These are phyloP conservation scores for Morelia viridis DNA, from an alignment of 2,797 vertebrate genomes.

Conservation along the genomic window DNA sequence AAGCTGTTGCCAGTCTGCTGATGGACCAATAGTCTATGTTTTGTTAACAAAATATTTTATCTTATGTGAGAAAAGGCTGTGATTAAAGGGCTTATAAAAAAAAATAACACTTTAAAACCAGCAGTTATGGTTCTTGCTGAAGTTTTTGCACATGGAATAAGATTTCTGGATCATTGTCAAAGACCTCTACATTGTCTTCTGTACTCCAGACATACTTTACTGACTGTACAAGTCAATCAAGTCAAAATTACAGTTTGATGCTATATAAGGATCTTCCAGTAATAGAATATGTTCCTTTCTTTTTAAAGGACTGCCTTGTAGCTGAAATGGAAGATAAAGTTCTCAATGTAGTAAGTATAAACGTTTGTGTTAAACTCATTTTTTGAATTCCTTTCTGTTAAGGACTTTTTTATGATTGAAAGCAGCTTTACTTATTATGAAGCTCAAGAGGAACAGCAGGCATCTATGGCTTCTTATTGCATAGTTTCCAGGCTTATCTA, in stretches of 20 bases:
- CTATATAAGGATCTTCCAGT: not conserved
- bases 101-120: not conserved
- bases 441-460: not conserved
- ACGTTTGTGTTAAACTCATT: constrained; percentile 39
- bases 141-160: not conserved
- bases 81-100: not conserved
- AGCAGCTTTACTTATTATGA: not conserved
- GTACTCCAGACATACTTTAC: not conserved
- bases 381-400: constrained; percentile 3
- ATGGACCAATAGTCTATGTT: not conserved
- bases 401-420: not conserved
- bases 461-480: not conserved
- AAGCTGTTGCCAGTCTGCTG: not conserved
- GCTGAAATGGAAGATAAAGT: constrained; percentile 95
- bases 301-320: constrained; percentile 85
- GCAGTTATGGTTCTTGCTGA: not conserved
- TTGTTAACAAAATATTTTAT: not conserved
- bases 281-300: constrained; percentile 16
- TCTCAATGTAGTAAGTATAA: constrained; percentile 87
- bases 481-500: not conserved
- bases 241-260: not conserved
- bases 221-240: not conserved
- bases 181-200: not conserved
- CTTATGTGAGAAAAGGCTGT: not conserved
- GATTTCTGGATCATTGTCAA: not conserved